A percentile compares a stretch with the other conserved stretches of the same genome.
Conservation (phyloP, 2,888 invertebrate species). For the Hemaris fuciformis region DNA sequence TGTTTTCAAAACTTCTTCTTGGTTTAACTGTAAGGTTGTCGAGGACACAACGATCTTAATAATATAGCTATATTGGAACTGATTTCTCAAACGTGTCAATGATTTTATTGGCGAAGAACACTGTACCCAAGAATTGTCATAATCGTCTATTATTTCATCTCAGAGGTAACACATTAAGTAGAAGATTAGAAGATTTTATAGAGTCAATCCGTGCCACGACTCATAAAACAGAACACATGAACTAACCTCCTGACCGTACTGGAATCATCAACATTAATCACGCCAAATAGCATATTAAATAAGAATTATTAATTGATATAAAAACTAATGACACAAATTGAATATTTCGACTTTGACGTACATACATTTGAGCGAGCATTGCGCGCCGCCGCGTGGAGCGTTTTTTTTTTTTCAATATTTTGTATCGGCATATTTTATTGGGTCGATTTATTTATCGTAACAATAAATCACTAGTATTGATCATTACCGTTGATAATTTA, state of each 20-base stretch:
- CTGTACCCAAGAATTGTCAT: too few relatives aligned
- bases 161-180: too few relatives aligned
- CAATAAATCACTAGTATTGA: constrained; percentile 71
- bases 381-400: not conserved
- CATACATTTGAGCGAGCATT: not conserved
- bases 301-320: constrained; percentile 10
- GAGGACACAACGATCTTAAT: too few relatives aligned
- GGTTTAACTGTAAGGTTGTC: too few relatives aligned
- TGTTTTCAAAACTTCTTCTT: too few relatives aligned
- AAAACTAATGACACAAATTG: constrained; percentile 12
- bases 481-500: constrained; percentile 77
- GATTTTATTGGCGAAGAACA: too few relatives aligned
- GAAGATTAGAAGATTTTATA: not conserved
- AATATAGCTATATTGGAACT: too few relatives aligned
- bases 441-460: constrained; percentile 70
- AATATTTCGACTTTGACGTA: constrained; percentile 14
- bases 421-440: constrained; percentile 26
- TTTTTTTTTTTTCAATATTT: not conserved
- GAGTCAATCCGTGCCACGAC: not conserved
- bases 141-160: too few relatives aligned
- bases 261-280: constrained; percentile 13
- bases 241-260: not conserved
- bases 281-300: constrained; percentile 17
- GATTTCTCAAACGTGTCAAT: too few relatives aligned
- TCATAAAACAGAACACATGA: not conserved